phyloP scores from a whole-genome alignment of 2,113 vertebrate species.

The Sinosuthora webbiana region DNA sequence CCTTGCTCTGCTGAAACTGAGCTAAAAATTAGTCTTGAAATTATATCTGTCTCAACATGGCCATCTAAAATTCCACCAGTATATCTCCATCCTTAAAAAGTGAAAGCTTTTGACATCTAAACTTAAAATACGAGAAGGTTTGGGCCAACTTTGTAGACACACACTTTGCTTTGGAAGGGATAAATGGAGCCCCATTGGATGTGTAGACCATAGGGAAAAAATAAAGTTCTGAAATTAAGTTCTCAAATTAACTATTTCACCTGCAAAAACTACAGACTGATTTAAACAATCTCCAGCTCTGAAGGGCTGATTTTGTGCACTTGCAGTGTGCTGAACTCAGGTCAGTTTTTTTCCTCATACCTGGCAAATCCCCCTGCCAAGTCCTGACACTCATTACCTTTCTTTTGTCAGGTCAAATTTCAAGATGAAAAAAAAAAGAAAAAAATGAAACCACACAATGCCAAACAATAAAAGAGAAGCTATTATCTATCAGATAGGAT shows the following conservation, averaged over 20 bases:
- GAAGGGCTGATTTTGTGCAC: not conserved
- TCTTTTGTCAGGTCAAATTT: not conserved
- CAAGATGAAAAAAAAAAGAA: not conserved
- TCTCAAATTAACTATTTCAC: not conserved
- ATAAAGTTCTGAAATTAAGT: not conserved
- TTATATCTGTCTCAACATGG: not conserved
- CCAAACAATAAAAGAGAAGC: not conserved
- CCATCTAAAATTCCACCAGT: not conserved
- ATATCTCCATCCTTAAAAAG: not conserved
- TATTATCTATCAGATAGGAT: not conserved
- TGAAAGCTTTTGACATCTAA: not conserved
- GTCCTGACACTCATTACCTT: not conserved
- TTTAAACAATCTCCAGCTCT: not conserved
- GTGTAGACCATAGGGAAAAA: not conserved
- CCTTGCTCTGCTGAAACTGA: not conserved
- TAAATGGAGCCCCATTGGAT: accelerated
- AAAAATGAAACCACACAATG: not conserved
- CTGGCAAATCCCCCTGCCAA: not conserved
- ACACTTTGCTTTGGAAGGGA: not conserved
- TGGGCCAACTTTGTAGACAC: not conserved
- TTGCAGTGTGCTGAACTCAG: not conserved
- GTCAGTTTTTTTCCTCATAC: not conserved
- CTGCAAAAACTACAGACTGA: not conserved
- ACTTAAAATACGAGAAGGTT: not conserved
- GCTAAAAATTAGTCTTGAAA: not conserved